Conservation (phyloP, 92 coral and sea anemone genomes). For the Desmophyllum pertusum region DNA sequence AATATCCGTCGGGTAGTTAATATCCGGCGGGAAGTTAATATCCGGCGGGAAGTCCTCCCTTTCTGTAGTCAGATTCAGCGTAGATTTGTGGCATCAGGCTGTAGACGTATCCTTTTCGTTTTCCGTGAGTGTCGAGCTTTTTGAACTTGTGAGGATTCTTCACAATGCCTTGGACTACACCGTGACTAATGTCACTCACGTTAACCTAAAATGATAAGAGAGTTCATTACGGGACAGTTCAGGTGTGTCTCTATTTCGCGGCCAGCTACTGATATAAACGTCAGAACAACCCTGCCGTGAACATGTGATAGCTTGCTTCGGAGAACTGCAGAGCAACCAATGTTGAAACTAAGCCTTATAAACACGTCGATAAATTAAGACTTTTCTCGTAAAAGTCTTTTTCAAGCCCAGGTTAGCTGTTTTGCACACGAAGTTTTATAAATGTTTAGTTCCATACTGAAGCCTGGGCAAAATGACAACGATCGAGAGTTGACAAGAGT, state of each 20-base stretch:
- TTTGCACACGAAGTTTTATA: too few relatives aligned
- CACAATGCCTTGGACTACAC: constrained; percentile 94
- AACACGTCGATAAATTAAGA: neutral
- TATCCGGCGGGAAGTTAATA: constrained; percentile 52
- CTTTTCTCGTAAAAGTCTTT: neutral
- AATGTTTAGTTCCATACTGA: too few relatives aligned
- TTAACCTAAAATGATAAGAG: constrained; percentile 66
- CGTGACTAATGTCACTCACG: constrained; percentile 93
- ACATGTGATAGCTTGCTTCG: neutral
- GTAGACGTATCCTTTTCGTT: constrained; percentile 75
- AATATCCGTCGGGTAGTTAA: neutral
- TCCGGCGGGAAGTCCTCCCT: constrained; percentile 95
- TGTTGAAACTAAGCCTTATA: neutral
- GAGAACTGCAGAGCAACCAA: too few relatives aligned
- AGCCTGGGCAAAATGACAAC: too few relatives aligned
- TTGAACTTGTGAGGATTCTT: constrained; percentile 68
- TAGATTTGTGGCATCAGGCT: constrained; percentile 71
- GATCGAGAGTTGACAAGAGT: too few relatives aligned
- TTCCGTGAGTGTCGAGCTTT: constrained; percentile 54
- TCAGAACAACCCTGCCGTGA: too few relatives aligned
- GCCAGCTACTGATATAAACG: neutral
- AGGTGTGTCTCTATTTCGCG: neutral
- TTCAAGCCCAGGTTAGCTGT: too few relatives aligned
- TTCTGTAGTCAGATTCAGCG: constrained; percentile 98
- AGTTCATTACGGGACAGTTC: neutral